These are phyloP conservation scores for Lamellibrachia columna DNA, from an alignment of 2,888 invertebrate species.

Conservation along the genomic window DNA sequence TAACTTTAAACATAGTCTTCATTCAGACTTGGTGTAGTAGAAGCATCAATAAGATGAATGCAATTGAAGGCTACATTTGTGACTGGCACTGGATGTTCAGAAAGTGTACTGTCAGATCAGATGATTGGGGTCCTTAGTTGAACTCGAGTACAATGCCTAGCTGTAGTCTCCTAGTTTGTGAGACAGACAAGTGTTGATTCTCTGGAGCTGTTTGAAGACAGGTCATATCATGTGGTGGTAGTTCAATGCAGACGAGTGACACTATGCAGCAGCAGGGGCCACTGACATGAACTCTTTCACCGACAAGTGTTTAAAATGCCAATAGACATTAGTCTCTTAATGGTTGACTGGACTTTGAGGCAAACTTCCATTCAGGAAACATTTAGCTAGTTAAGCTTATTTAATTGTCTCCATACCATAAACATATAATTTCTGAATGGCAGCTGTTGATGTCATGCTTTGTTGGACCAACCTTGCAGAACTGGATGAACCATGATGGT, in stretches of 20 bases:
- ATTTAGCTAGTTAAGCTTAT: not conserved
- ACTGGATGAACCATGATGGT: not conserved
- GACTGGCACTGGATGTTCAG: not conserved
- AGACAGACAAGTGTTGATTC: not conserved
- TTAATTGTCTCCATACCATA: not conserved
- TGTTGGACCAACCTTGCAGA: not conserved
- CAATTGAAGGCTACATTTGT: not conserved
- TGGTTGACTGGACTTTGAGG: not conserved
- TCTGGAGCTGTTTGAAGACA: not conserved
- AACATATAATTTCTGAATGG: not conserved
- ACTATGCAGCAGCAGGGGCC: not conserved
- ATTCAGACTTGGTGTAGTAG: not conserved
- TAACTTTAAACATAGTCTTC: not conserved
- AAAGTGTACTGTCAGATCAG: not conserved
- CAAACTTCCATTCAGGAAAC: not conserved
- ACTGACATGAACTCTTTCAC: not conserved
- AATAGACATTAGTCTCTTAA: not conserved
- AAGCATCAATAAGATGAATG: not conserved
- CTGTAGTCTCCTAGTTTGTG: not conserved
- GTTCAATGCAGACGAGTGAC: not conserved
- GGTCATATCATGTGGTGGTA: not conserved
- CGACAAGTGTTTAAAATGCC: not conserved
- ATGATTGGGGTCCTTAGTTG: not conserved
- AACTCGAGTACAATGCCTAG: not conserved
- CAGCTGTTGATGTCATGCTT: not conserved